phyloP scores from a whole-genome alignment of 2,113 vertebrate species.

The Gavia stellata region DNA sequence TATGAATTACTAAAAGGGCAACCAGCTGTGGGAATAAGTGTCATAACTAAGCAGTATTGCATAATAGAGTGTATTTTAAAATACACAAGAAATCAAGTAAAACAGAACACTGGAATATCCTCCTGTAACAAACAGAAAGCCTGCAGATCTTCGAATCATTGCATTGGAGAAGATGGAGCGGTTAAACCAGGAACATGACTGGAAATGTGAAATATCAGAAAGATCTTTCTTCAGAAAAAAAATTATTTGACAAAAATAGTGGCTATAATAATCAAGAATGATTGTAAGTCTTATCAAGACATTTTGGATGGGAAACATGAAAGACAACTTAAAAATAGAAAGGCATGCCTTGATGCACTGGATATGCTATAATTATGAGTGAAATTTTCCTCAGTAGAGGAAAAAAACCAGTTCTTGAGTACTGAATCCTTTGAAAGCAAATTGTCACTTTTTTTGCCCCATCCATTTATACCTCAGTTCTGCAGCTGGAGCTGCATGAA shows the following conservation, averaged over 20 bases:
- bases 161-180: background rate
- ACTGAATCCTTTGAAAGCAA: background rate
- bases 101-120: background rate
- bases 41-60: background rate
- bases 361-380: background rate
- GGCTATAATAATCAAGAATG: background rate
- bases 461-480: background rate
- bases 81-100: background rate
- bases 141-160: background rate
- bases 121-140: background rate
- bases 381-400: background rate
- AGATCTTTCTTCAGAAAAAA: background rate
- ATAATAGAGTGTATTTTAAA: background rate
- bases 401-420: background rate
- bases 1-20: background rate
- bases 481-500: background rate
- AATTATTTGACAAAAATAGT: background rate
- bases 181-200: background rate
- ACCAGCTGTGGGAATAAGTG: background rate
- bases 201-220: background rate
- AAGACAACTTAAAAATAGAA: background rate
- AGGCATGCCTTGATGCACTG: background rate
- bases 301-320: background rate
- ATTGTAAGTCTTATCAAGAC: background rate
- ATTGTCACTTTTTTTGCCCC: background rate